These are phyloP conservation scores for Yponomeuta malinellus DNA, from an alignment of 2,888 invertebrate species.

Conservation along the genomic window DNA sequence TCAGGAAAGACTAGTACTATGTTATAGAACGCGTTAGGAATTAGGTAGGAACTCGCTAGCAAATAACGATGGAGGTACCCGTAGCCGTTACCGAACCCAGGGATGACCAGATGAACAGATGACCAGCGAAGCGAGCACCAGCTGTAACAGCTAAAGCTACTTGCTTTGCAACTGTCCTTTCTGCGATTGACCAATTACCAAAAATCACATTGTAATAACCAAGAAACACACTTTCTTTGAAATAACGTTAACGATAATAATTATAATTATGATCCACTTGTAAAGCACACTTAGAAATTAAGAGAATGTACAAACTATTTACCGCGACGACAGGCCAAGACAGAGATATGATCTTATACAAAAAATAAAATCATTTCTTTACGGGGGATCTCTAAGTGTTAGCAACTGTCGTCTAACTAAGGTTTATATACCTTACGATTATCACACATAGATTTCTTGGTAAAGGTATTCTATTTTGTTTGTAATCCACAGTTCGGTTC, in stretches of 20 bases:
- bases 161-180: conserved; percentile 27
- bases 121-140: not conserved
- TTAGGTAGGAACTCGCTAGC: not conserved
- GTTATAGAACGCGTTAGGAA: not conserved
- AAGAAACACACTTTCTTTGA: conserved; percentile 69
- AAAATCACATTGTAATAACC: conserved; percentile 51
- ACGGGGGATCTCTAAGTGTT: conserved; percentile 70
- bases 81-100: not conserved
- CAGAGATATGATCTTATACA: conserved; percentile 73
- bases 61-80: not conserved
- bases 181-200: conserved; percentile 53
- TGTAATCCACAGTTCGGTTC: conserved; percentile 15
- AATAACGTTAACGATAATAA: conserved; percentile 13
- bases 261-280: not conserved
- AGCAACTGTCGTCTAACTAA: conserved; percentile 70
- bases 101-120: not conserved
- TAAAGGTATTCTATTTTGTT: conserved; percentile 16
- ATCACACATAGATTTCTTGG: conserved; percentile 46
- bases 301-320: conserved; percentile 60
- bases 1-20: conserved; percentile 44
- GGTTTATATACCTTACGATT: conserved; percentile 46
- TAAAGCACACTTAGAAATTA: conserved; percentile 22
- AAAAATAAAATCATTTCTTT: conserved; percentile 70
- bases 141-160: not conserved
- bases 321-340: conserved; percentile 73